Percentiles rank a stretch among this genome's conserved stretches.
phyloP scores from a whole-genome alignment of 1,140 invertebrate species.

The Polyergus mexicanus region DNA sequence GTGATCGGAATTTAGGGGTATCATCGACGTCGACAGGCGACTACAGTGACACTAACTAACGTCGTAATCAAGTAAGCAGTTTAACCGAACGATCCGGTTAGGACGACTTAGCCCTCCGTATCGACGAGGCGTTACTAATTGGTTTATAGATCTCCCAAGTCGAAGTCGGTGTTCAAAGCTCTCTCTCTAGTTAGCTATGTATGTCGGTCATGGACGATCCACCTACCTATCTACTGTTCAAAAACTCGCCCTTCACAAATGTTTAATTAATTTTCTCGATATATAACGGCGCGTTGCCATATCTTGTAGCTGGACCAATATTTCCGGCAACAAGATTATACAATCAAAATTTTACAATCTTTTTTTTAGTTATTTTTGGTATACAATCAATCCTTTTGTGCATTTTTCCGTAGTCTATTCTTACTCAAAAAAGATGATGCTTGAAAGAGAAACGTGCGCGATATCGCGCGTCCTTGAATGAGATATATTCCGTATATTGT shows the following conservation, averaged over 20 bases:
- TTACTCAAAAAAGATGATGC: background rate
- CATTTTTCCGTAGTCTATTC: background rate
- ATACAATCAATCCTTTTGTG: no score
- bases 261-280: constrained; percentile 74
- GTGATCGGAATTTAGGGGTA: constrained; percentile 65
- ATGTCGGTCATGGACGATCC: constrained; percentile 20
- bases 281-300: background rate
- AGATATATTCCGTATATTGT: constrained; percentile 13
- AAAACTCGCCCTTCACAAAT: constrained; percentile 23
- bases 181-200: constrained; percentile 68
- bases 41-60: constrained; percentile 70
- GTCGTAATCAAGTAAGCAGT: constrained; percentile 75
- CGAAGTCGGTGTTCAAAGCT: constrained; percentile 75
- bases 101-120: constrained; percentile 69
- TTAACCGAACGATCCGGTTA: constrained; percentile 75
- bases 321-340: constrained; percentile 15
- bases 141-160: constrained; percentile 78
- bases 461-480: background rate
- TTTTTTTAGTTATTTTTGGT: background rate
- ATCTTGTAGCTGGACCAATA: constrained; percentile 41
- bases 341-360: background rate
- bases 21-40: constrained; percentile 47
- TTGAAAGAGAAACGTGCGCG: constrained; percentile 5
- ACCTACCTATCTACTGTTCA: background rate
- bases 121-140: constrained; percentile 78